These are phyloP conservation scores for Gymnothorax javanicus DNA, from an alignment of 2,797 vertebrate genomes.

Conservation along the genomic window DNA sequence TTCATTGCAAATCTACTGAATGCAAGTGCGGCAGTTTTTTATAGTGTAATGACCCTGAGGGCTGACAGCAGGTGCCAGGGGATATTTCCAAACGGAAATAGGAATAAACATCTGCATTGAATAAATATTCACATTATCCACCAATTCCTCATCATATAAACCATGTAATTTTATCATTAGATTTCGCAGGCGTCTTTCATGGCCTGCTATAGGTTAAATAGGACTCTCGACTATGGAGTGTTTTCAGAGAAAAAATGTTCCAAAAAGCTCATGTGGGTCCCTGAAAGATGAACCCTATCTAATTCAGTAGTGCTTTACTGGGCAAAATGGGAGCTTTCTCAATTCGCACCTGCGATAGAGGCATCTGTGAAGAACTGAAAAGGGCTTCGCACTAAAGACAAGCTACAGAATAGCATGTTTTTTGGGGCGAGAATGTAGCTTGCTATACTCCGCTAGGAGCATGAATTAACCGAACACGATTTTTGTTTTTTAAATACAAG, in stretches of 20 bases:
- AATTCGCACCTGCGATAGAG: no score
- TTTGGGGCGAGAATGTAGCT: neutral
- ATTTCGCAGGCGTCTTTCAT: neutral
- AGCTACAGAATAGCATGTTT: no score
- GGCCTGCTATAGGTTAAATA: neutral
- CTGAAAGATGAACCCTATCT: no score
- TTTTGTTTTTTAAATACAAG: neutral
- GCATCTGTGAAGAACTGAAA: no score
- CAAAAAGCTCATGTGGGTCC: no score
- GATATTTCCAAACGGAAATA: slow-evolving; percentile 2
- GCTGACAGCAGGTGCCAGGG: neutral
- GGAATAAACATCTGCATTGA: slow-evolving; percentile 30
- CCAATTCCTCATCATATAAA: neutral
- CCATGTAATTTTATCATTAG: neutral
- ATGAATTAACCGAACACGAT: neutral
- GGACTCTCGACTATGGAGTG: neutral
- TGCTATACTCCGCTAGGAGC: neutral
- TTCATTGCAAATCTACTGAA: slow-evolving; percentile 26
- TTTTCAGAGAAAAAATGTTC: no score
- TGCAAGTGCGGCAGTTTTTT: slow-evolving; percentile 14
- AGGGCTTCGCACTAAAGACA: no score
- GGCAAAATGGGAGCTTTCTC: no score
- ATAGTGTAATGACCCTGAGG: slow-evolving; percentile 22
- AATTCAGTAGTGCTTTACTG: no score
- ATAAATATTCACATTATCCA: slow-evolving; percentile 27